These are phyloP conservation scores for Antigone vipio DNA, from an alignment of 2,113 vertebrate species.

Conservation along the genomic window DNA sequence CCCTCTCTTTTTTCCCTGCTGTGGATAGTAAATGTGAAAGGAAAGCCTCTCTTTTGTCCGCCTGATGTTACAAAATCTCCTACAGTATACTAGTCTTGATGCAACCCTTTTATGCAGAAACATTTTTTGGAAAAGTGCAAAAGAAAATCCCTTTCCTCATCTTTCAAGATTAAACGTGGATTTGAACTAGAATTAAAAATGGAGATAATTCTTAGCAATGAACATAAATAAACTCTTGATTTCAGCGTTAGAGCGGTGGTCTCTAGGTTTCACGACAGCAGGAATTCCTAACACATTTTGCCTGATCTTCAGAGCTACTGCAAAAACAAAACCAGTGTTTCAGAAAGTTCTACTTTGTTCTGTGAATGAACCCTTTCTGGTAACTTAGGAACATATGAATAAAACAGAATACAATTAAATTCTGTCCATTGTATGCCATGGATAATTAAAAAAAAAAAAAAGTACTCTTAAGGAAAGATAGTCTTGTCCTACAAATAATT, in stretches of 20 bases:
- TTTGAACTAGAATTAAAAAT: conserved; percentile 1
- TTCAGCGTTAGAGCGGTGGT: neutral
- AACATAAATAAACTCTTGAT: neutral
- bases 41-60: neutral
- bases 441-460: neutral
- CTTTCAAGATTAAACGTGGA: neutral
- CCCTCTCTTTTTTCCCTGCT: neutral
- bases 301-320: neutral
- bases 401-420: neutral
- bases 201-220: neutral
- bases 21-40: neutral
- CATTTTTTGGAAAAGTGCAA: neutral
- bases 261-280: neutral
- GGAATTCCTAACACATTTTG: neutral
- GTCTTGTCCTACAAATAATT: neutral
- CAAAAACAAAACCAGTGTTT: neutral
- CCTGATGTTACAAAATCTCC: neutral
- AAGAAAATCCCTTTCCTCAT: neutral
- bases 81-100: neutral
- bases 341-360: neutral
- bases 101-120: neutral
- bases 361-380: neutral
- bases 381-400: neutral
- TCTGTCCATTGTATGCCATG: neutral
- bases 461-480: neutral